Conservation (phyloP, 2,113 vertebrate species). For the Halcyon malimbica region DNA sequence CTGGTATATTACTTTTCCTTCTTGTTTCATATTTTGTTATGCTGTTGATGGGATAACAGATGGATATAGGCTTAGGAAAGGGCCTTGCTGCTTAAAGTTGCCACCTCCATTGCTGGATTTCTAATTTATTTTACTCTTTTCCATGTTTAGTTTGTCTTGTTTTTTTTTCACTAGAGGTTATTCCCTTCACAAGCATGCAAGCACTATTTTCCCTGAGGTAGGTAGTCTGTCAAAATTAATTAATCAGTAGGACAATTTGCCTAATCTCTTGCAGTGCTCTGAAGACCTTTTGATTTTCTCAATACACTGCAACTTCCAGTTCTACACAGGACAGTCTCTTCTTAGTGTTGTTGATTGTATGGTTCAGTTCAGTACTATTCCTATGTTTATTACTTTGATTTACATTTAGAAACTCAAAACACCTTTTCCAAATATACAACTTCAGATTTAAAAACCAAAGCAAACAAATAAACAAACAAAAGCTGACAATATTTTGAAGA, state of each 20-base stretch:
- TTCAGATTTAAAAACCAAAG: neutral
- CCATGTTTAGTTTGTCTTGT: rapidly evolving
- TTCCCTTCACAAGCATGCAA: neutral
- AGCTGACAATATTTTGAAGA: neutral
- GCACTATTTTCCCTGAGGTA: neutral
- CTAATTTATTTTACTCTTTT: neutral
- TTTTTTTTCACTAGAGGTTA: neutral
- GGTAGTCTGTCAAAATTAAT: neutral
- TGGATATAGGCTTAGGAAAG: neutral
- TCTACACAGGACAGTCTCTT: neutral
- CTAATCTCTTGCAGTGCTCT: neutral
- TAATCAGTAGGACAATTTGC: neutral
- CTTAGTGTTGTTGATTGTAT: neutral
- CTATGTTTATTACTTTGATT: neutral
- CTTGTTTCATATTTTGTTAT: neutral
- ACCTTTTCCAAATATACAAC: neutral
- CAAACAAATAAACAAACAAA: neutral
- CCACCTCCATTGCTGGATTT: neutral
- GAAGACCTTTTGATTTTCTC: neutral
- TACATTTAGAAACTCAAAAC: neutral
- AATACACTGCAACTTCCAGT: neutral
- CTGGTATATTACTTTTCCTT: neutral
- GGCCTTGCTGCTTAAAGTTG: neutral
- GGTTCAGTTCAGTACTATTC: neutral
- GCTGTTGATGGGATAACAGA: neutral